These are phyloP conservation scores for Corythoichthys haematopterus DNA, from an alignment of 2,113 vertebrate genomes.

Conservation along the genomic window DNA sequence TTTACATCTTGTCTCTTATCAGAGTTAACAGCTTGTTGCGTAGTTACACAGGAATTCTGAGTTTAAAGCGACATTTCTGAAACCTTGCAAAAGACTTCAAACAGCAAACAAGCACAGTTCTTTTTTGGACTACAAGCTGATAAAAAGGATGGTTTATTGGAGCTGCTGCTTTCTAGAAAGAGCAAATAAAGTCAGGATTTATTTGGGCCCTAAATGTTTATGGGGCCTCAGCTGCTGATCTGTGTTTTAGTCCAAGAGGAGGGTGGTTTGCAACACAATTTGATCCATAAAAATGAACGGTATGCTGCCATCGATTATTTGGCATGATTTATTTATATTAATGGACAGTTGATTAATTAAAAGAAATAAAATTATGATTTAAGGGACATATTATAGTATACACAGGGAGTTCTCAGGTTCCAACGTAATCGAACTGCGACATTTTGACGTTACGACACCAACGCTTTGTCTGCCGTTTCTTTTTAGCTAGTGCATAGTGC, in stretches of 20 bases:
- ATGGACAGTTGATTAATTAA: no score
- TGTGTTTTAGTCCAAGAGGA: neutral
- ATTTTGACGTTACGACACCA: no score
- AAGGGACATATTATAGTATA: no score
- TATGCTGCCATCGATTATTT: no score
- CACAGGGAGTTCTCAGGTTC: no score
- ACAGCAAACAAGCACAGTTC: slow-evolving; percentile 14
- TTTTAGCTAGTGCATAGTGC: no score
- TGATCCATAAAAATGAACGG: no score
- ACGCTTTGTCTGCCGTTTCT: no score
- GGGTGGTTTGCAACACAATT: neutral
- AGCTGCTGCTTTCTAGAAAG: slow-evolving; percentile 6
- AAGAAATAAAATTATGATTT: no score
- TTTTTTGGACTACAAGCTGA: slow-evolving; percentile 13
- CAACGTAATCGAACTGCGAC: no score
- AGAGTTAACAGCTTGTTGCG: slow-evolving; percentile 21
- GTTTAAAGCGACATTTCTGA: slow-evolving; percentile 31
- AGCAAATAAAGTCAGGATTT: slow-evolving; percentile 3
- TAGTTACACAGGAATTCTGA: slow-evolving; percentile 38
- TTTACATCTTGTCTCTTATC: slow-evolving; percentile 37
- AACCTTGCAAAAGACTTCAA: slow-evolving; percentile 14
- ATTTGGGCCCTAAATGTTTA: slow-evolving; percentile 18
- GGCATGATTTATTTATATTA: no score
- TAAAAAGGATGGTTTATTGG: slow-evolving; percentile 30
- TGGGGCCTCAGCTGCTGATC: slow-evolving; percentile 14